phyloP scores from a whole-genome alignment of 2,113 vertebrate genomes.

The Bubo scandiacus region DNA sequence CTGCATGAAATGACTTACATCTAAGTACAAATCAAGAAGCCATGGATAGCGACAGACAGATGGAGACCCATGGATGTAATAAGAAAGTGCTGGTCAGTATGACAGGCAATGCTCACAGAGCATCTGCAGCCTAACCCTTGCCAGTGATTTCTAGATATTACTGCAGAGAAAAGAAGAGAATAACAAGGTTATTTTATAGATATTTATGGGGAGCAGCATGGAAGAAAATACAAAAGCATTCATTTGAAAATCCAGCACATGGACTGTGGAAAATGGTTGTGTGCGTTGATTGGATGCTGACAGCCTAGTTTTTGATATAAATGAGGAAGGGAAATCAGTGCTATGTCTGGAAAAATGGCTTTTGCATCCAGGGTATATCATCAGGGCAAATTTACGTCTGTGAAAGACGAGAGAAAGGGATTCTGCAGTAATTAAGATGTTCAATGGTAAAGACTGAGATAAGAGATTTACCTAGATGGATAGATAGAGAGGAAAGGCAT shows the following conservation, averaged over 20 bases:
- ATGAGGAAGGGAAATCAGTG: neutral
- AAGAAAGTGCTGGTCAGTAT: neutral
- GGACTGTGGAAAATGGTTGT: neutral
- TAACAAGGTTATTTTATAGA: neutral
- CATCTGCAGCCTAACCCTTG: neutral
- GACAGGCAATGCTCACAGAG: neutral
- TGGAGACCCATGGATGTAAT: neutral
- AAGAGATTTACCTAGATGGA: neutral
- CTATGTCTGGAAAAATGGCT: neutral
- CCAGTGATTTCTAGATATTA: neutral
- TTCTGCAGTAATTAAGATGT: neutral
- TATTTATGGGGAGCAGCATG: neutral
- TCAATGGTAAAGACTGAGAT: neutral
- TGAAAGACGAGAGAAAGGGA: neutral
- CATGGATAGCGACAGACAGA: neutral
- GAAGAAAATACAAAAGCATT: neutral
- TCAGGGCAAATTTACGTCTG: neutral
- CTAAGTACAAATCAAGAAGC: neutral
- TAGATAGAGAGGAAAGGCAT: neutral
- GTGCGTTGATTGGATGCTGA: neutral
- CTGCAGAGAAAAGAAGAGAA: neutral
- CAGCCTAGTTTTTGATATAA: neutral
- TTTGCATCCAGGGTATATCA: neutral
- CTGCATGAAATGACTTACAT: neutral
- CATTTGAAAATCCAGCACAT: neutral